Evolutionary conservation across 2,113 vertebrate species (phyloP), one percentile per base, ranked within the genome.

Genomic region (Neotoma lepida): DNA sequence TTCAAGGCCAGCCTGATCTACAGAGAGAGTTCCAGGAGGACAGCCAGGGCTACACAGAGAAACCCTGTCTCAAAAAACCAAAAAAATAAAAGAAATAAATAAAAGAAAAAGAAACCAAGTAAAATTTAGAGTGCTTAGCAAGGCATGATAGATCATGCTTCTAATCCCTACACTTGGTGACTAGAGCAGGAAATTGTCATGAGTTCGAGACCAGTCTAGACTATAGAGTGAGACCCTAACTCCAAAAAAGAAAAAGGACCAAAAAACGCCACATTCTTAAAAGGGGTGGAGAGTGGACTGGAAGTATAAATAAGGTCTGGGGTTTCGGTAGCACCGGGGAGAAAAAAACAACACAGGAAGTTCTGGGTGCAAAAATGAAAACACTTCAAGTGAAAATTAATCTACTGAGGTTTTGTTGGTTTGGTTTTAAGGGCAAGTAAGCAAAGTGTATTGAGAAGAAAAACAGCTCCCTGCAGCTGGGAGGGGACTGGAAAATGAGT

Each of bases 311-410:
- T 28, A 54, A 73, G 9, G 26, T 39, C 86, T 6, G 33, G n/a
- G 15, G n/a, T 44, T 73, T 88, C 66, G 0, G 10, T 17, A 58
- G n/a, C 26, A 33, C n/a, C 51, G 12, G 15, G 24, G n/a, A 9
- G n/a, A 61, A 35, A 26, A 71, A 63, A 24, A 30, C 39, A n/a
- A 54, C 70, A 51, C 35, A 15, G 82, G 70, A 92, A 56, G 33
- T 73, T 94, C 96, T 35, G 54, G n/a, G 17, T 78, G 26, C 86
- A 74, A 9, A 71, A 58, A 84, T 70, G 64, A 77, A 84, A 80
- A 82, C 4, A 66, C 73, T 91, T 93, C 35, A 24, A 88, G 9
- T 15, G 80, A 44, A 87, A 90, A 54, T 35, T 49, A 73, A 51
- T 35, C 35, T 88, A 4, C 39, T 4, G 14, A 84, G 56, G 26